Percentiles rank a stretch among this genome's conserved stretches.
These are phyloP conservation scores for Biston stratarius DNA, from an alignment of 2,888 invertebrate genomes.

Conservation along the genomic window DNA sequence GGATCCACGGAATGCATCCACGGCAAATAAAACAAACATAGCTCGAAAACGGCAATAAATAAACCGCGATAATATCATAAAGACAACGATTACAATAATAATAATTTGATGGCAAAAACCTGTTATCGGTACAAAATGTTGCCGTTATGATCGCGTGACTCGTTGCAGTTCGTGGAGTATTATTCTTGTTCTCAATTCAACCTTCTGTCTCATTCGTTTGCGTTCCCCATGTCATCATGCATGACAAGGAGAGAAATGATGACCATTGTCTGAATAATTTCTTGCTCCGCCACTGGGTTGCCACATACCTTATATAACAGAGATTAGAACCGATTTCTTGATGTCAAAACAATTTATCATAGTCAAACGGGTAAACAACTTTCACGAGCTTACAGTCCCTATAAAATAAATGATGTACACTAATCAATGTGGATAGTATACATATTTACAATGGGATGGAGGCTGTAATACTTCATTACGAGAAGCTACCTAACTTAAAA, in stretches of 20 bases:
- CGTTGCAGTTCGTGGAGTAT: conserved; percentile 48
- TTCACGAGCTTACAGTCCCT: conserved; percentile 27
- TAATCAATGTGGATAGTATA: not conserved
- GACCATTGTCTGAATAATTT: conserved; percentile 3
- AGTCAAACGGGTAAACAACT: conserved; percentile 33
- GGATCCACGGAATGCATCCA: too few species aligned
- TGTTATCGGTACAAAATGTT: conserved; percentile 43
- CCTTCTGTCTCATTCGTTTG: conserved; percentile 1
- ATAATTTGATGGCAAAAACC: conserved; percentile 51
- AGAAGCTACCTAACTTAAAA: too few species aligned
- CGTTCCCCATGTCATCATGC: not conserved
- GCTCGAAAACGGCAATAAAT: conserved; percentile 1
- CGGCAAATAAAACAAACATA: not conserved
- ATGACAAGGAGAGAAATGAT: conserved; percentile 12
- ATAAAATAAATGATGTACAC: not conserved
- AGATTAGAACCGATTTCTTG: conserved; percentile 26
- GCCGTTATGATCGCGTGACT: conserved; percentile 57
- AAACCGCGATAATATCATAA: conserved; percentile 27
- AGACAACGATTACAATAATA: conserved; percentile 40
- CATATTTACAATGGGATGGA: too few species aligned
- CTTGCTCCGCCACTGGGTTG: conserved; percentile 11
- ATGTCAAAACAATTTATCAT: conserved; percentile 37
- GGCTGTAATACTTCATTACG: too few species aligned
- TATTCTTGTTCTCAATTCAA: not conserved
- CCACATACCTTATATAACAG: conserved; percentile 30